A percentile compares a stretch with the other conserved stretches of the same genome.
These are phyloP conservation scores for Microtus pennsylvanicus DNA, from an alignment of 2,113 vertebrate species.

Conservation along the genomic window DNA sequence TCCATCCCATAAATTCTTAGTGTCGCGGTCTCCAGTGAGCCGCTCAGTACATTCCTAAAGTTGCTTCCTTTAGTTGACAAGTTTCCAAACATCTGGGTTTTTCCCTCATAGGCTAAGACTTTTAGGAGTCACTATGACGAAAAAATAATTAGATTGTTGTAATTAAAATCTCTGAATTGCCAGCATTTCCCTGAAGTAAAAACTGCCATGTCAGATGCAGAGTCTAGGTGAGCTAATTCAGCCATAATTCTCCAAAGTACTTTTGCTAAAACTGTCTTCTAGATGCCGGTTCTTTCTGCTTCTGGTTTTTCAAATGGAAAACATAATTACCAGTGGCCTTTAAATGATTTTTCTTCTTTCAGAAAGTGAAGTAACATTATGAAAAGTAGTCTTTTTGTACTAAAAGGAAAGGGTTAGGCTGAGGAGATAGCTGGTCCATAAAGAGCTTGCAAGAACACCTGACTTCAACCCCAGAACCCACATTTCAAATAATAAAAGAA, in stretches of 20 bases:
- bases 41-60: not conserved
- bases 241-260: constrained; percentile 14
- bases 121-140: not conserved
- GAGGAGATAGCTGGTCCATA: not conserved
- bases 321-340: not conserved
- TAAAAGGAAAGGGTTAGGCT: not conserved
- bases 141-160: not conserved
- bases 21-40: not conserved
- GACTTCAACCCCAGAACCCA: not conserved
- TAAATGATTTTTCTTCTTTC: constrained; percentile 26
- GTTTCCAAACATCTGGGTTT: constrained; percentile 27
- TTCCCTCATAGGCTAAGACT: not conserved
- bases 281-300: not conserved
- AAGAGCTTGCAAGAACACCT: not conserved
- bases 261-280: constrained; percentile 28
- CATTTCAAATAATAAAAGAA: not conserved
- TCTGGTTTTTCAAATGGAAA: constrained; percentile 52
- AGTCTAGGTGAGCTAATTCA: not conserved
- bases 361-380: not conserved
- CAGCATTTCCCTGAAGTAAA: constrained; percentile 44
- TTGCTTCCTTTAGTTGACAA: constrained; percentile 8
- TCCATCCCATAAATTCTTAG: not conserved
- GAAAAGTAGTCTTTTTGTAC: constrained; percentile 3
- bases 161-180: constrained; percentile 48
- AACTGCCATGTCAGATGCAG: constrained; percentile 35